Conservation (phyloP, 2,888 invertebrate genomes). For the Strigamia transsilvanica region DNA sequence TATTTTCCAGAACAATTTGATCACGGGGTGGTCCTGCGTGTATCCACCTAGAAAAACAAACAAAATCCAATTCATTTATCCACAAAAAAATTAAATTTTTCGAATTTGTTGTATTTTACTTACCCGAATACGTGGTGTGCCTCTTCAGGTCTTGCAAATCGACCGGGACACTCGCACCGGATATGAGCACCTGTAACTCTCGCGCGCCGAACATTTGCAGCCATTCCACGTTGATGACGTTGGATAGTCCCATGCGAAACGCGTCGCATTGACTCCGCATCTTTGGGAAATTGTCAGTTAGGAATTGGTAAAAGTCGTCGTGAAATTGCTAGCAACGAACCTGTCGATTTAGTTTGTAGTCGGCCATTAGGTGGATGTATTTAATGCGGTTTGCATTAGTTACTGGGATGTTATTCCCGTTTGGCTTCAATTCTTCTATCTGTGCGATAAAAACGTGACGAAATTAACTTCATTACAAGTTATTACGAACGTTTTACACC, state of each 20-base stretch:
- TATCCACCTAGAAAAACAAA: slow-evolving; percentile 91
- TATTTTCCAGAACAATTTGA: slow-evolving; percentile 88
- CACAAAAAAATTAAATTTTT: too few relatives aligned
- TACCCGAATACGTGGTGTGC: slow-evolving; percentile 88
- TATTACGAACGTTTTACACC: too few relatives aligned
- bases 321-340: slow-evolving; percentile 59
- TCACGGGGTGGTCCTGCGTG: slow-evolving; percentile 81
- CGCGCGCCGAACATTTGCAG: slow-evolving; percentile 92
- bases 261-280: slow-evolving; percentile 82
- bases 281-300: slow-evolving; percentile 59
- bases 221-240: slow-evolving; percentile 92
- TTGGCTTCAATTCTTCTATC: slow-evolving; percentile 88
- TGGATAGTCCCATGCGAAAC: slow-evolving; percentile 87
- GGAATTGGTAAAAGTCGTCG: neutral
- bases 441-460: too few relatives aligned
- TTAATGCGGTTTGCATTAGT: slow-evolving; percentile 92
- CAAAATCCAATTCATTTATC: too few relatives aligned
- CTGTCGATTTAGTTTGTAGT: slow-evolving; percentile 92
- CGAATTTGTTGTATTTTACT: too few relatives aligned
- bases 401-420: slow-evolving; percentile 88
- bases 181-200: slow-evolving; percentile 95
- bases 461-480: too few relatives aligned
- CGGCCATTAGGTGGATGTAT: slow-evolving; percentile 95
- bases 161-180: slow-evolving; percentile 92
- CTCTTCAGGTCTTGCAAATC: slow-evolving; percentile 86